A percentile compares a stretch with the other conserved stretches of the same genome.
Conservation (phyloP, 2,113 vertebrate genomes). For the Rhinolophus ferrumequinum region DNA sequence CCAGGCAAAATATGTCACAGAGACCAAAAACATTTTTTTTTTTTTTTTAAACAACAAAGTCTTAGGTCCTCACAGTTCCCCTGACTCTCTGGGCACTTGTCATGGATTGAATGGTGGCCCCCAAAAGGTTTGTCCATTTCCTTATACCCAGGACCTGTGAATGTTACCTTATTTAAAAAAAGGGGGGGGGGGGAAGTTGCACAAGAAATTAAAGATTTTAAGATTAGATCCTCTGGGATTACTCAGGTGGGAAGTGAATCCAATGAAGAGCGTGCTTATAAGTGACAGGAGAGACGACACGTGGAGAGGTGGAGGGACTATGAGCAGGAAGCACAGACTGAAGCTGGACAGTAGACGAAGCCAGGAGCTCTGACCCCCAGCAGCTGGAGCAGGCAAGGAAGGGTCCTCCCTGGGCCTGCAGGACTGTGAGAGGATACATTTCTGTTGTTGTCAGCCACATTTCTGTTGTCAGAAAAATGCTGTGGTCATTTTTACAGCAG, state of each 20-base stretch:
- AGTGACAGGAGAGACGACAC: background rate
- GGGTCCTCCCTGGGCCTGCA: background rate
- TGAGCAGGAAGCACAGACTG: accelerated
- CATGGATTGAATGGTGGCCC: background rate
- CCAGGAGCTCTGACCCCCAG: background rate
- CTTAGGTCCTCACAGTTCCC: background rate
- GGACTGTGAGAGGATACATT: background rate
- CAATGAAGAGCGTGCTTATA: background rate
- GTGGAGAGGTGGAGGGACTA: background rate
- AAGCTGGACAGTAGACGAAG: background rate
- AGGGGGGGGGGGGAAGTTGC: background rate
- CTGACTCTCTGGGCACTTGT: background rate
- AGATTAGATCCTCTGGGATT: background rate
- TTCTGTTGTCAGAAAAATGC: background rate
- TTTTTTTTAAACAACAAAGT: background rate
- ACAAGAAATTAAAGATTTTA: background rate
- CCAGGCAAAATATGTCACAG: background rate
- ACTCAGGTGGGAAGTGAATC: background rate
- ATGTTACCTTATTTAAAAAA: background rate
- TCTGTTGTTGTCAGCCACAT: background rate
- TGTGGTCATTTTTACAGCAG: background rate
- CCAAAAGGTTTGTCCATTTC: background rate
- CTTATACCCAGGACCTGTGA: background rate
- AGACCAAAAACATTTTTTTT: background rate
- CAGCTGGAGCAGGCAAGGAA: background rate